Conservation (phyloP, 2,888 invertebrate species). For the Dastarcus helophoroides region DNA sequence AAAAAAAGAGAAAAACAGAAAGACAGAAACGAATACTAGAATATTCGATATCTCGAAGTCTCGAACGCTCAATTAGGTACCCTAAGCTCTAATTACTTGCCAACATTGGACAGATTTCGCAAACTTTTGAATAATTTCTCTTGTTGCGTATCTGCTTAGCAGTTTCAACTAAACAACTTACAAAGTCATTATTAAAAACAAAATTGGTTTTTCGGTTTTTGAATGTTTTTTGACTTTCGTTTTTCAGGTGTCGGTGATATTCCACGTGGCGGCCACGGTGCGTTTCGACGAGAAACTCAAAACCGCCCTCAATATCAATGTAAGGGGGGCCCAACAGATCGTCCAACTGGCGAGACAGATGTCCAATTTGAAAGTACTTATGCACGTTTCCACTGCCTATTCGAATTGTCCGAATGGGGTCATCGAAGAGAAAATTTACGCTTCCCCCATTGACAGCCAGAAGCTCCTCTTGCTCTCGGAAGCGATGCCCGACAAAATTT, state of each 20-base stretch:
- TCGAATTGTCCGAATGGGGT: constrained; percentile 36
- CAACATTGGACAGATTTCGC: too few relatives aligned
- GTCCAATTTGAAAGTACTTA: constrained; percentile 44
- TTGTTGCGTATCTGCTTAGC: too few relatives aligned
- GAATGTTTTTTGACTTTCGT: too few relatives aligned
- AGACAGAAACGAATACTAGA: too few relatives aligned
- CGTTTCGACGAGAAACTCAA: constrained; percentile 11
- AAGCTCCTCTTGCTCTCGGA: constrained; percentile 42
- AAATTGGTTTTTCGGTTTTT: too few relatives aligned
- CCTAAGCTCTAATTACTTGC: too few relatives aligned
- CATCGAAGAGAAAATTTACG: constrained; percentile 46
- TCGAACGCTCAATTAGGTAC: too few relatives aligned
- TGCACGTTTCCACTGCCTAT: constrained; percentile 50
- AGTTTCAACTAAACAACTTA: too few relatives aligned
- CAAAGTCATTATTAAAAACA: too few relatives aligned
- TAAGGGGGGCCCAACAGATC: constrained; percentile 7
- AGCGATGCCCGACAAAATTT: constrained; percentile 39
- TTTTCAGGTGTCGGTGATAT: constrained; percentile 8
- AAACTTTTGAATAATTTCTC: too few relatives aligned
- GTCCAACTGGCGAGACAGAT: constrained; percentile 51
- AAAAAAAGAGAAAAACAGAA: too few relatives aligned
- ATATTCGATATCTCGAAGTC: too few relatives aligned
- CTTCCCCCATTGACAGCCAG: constrained; percentile 40
- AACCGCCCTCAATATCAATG: constrained; percentile 8
- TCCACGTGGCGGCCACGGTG: constrained; percentile 11